Evolutionary conservation across 1,140 invertebrate genomes (phyloP).

Genomic region (Drosophila varians): DNA sequence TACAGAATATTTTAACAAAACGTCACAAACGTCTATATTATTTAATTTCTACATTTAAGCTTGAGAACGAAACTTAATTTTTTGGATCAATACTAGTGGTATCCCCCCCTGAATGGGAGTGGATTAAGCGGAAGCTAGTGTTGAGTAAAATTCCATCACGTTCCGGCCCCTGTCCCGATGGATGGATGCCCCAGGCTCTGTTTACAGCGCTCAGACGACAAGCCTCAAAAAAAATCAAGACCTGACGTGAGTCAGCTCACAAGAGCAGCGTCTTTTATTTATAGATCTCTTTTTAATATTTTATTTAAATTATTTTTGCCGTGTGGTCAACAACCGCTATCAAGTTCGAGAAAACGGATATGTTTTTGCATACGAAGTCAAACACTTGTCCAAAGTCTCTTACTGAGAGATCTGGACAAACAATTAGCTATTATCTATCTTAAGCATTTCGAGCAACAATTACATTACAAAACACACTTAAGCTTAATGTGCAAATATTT

Average conservation of each 20-base stretch:
- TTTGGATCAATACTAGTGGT: background rate
- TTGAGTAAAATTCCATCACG: slow-evolving; percentile 31
- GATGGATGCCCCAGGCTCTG: slow-evolving; percentile 16
- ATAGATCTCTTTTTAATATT: slow-evolving; percentile 54
- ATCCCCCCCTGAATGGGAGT: background rate
- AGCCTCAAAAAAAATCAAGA: slow-evolving; percentile 43
- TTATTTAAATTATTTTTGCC: slow-evolving; percentile 39
- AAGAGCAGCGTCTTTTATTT: slow-evolving; percentile 38
- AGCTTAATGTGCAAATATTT: slow-evolving; percentile 68
- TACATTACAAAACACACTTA: slow-evolving; percentile 48
- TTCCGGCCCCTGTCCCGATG: slow-evolving; percentile 24
- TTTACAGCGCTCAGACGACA: slow-evolving; percentile 50
- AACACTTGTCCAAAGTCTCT: slow-evolving; percentile 35
- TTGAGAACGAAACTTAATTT: background rate
- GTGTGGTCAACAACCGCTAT: slow-evolving; percentile 65
- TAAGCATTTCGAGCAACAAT: slow-evolving; percentile 48
- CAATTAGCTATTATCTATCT: slow-evolving; percentile 77
- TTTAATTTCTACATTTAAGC: background rate
- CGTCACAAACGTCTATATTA: too few species aligned
- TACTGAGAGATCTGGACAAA: slow-evolving; percentile 55
- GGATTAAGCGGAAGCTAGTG: slow-evolving; percentile 13
- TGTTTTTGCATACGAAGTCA: slow-evolving; percentile 28
- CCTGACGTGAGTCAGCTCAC: slow-evolving; percentile 45
- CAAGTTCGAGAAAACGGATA: slow-evolving; percentile 63
- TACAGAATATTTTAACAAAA: too few species aligned